Base-by-base conservation (phyloP, 2,888 invertebrate genomes). In the Mythimna ferrago region DNA sequence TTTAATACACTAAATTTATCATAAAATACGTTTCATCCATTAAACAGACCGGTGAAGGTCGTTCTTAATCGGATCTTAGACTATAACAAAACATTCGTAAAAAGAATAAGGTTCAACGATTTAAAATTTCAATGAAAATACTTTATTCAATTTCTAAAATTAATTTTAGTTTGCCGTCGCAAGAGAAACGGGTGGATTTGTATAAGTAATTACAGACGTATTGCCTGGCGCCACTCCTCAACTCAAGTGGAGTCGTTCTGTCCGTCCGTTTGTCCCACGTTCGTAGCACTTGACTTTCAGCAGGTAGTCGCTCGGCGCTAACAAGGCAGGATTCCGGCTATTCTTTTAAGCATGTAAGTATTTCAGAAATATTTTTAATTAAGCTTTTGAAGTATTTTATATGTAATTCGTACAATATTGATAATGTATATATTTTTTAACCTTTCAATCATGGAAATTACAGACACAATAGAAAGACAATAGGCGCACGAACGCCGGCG, bases 241-340 rank as follows among this genome's bases (percentile, higher is more conserved):
- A n/a, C 66, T 88, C 81, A 80, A 88, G 88, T 86, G 87, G 76
- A 64, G 51, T 64, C 70, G 71, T 69, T 76, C 74, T 76, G 74
- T 73, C 74, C 73, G 80, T 78, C 44, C 79, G 72, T 78, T 80
- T 84, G 86, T 87, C 85, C 81, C 85, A 78, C 67, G 79, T 73
- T 74, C 58, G 63, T 61, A 61, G 61, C 88, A 85, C 89, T 88
- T 86, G 87, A 88, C 81, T 82, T 78, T 69, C 66, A 79, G 78
- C 84, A 87, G 87, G 87, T 87, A 88, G 70, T 73, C 57, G 69
- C n/a, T 48, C 71, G 56, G 64, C 68, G 65, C 79, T 81, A 85
- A 86, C 85, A 84, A 87, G 26, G 26, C 26, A 26, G 83, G 63
- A 76, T 58, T 56, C 56, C 66, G 48, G 53, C 16, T 35, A 56